These are phyloP conservation scores for Shinisaurus crocodilurus DNA, from an alignment of 2,113 vertebrate genomes.

Conservation along the genomic window DNA sequence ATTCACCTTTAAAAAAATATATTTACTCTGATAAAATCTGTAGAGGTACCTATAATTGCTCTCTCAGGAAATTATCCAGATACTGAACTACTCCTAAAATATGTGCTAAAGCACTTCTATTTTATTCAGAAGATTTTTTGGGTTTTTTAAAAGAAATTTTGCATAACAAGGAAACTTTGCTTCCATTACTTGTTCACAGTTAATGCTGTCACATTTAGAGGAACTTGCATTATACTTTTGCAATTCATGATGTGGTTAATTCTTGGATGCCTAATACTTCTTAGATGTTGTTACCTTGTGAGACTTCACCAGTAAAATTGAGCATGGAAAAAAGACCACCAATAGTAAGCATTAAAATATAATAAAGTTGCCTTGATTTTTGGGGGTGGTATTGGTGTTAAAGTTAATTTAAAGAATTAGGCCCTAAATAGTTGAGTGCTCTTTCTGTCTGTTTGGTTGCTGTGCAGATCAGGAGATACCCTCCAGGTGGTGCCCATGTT, in stretches of 20 bases:
- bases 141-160: background rate
- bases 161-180: background rate
- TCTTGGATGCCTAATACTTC: background rate
- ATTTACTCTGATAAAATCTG: conserved; percentile 56
- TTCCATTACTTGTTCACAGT: background rate
- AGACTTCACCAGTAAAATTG: background rate
- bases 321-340: background rate
- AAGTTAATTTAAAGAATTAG: no score
- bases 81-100: conserved; percentile 44
- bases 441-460: no score
- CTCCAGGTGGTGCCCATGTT: no score
- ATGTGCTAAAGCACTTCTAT: background rate
- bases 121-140: background rate
- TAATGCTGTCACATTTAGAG: background rate
- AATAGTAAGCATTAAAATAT: background rate
- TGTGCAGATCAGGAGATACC: no score
- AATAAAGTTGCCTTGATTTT: background rate
- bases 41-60: conserved; percentile 60
- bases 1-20: conserved; percentile 52
- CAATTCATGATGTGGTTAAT: background rate
- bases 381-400: no score
- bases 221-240: background rate
- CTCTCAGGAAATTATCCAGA: conserved; percentile 55
- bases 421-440: no score
- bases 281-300: background rate